Conservation (phyloP, 2,888 invertebrate species). For the Lampropteryx suffumata region DNA sequence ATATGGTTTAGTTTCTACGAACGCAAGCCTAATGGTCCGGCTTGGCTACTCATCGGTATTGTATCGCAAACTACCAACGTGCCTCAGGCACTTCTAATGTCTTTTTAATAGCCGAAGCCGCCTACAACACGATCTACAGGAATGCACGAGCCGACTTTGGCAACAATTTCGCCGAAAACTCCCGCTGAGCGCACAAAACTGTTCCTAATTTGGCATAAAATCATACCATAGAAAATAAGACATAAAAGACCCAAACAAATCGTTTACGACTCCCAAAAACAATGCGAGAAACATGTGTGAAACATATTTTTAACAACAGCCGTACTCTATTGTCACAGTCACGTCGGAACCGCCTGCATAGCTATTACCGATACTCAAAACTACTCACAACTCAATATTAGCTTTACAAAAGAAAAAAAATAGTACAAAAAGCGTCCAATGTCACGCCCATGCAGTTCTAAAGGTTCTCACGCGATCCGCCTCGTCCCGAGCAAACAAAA, state of each 20-base stretch:
- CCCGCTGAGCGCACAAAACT: constrained; percentile 36
- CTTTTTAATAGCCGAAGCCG: constrained; percentile 48
- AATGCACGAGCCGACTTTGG: constrained; percentile 38
- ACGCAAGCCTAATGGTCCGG: constrained; percentile 15
- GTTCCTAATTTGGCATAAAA: constrained; percentile 42
- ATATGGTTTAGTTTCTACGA: background rate
- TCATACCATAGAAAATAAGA: constrained; percentile 33
- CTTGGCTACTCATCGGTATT: constrained; percentile 22
- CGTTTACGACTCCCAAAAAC: constrained; percentile 31
- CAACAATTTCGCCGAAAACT: constrained; percentile 37
- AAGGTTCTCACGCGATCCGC: constrained; percentile 76
- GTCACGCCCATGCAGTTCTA: constrained; percentile 80
- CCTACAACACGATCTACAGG: constrained; percentile 42
- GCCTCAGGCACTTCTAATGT: constrained; percentile 46
- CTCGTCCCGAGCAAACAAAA: constrained; percentile 70
- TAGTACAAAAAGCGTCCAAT: constrained; percentile 69
- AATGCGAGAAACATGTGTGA: constrained; percentile 52
- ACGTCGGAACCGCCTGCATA: constrained; percentile 60
- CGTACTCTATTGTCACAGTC: constrained; percentile 71
- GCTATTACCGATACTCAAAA: constrained; percentile 67
- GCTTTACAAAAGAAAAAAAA: constrained; percentile 61
- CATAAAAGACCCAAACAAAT: constrained; percentile 25
- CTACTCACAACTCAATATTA: constrained; percentile 64
- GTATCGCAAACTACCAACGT: constrained; percentile 31
- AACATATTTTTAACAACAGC: constrained; percentile 42